A percentile compares a stretch with the other conserved stretches of the same genome.
phyloP scores from a whole-genome alignment of 2,113 vertebrate species.

The Fregetta grallaria region DNA sequence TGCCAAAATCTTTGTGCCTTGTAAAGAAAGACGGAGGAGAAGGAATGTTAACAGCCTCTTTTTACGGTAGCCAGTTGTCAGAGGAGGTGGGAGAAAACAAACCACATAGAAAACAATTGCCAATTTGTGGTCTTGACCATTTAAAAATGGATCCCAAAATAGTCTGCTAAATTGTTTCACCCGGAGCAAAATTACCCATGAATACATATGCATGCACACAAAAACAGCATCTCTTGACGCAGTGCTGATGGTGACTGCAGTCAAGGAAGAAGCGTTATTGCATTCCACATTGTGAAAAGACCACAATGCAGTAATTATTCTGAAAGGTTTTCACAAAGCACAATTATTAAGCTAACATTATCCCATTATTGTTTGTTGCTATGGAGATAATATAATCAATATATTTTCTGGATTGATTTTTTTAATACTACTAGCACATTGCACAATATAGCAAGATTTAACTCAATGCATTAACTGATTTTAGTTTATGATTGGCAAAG shows the following conservation, averaged over 20 bases:
- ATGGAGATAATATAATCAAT: conserved; percentile 68
- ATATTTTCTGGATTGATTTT: conserved; percentile 64
- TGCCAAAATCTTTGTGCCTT: background rate
- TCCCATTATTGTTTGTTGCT: conserved; percentile 66
- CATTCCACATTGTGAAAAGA: conserved; percentile 44
- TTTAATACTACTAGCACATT: conserved; percentile 50
- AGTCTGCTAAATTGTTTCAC: conserved; percentile 55
- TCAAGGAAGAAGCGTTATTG: conserved; percentile 52
- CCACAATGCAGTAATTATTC: conserved; percentile 61
- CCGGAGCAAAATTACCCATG: conserved; percentile 40
- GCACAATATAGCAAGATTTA: conserved; percentile 48
- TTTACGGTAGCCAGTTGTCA: conserved; percentile 16
- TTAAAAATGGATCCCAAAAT: conserved; percentile 61
- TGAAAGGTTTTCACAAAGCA: conserved; percentile 61
- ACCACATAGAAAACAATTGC: conserved; percentile 25
- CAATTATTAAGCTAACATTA: conserved; percentile 62
- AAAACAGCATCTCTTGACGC: conserved; percentile 52
- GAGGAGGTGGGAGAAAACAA: conserved; percentile 34
- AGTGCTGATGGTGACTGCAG: conserved; percentile 55
- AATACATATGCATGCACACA: conserved; percentile 60
- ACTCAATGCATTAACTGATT: conserved; percentile 54
- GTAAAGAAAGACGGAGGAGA: background rate
- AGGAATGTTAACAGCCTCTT: conserved; percentile 6
- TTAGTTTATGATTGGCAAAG: conserved; percentile 62
- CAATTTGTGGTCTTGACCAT: conserved; percentile 52